Conservation (phyloP, 2,113 vertebrate species). For the Calidris pygmaea region DNA sequence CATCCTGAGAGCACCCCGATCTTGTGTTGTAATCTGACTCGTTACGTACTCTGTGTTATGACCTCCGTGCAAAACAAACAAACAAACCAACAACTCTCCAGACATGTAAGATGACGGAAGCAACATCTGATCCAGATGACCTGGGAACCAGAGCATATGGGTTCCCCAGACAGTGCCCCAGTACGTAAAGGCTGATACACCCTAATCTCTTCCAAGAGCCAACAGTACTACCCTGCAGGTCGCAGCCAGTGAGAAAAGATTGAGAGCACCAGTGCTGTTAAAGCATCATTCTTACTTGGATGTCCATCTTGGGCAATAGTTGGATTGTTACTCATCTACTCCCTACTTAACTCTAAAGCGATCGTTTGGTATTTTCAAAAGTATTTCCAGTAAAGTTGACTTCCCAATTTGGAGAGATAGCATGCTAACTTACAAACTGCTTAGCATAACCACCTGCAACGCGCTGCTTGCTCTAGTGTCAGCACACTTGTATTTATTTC, state of each 20-base stretch:
- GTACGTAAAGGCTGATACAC: too few relatives aligned
- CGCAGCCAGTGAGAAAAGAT: neutral
- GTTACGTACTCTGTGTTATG: neutral
- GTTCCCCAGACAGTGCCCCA: neutral
- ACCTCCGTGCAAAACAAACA: neutral
- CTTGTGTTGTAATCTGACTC: neutral
- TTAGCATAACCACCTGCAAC: neutral
- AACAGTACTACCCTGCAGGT: neutral
- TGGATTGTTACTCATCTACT: neutral
- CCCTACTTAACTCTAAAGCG: neutral
- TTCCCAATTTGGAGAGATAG: neutral
- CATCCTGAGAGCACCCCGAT: neutral
- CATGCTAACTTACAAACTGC: neutral
- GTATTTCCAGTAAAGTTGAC: neutral
- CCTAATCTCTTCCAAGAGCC: neutral
- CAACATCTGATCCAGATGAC: neutral
- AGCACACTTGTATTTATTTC: neutral
- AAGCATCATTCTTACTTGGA: rapidly evolving
- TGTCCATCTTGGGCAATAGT: neutral
- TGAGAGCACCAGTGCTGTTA: neutral
- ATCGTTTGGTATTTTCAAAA: neutral
- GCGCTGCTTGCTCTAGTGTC: neutral
- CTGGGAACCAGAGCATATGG: rapidly evolving
- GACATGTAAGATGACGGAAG: rapidly evolving
- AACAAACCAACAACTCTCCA: neutral